A percentile compares a stretch with the other conserved stretches of the same genome.
Evolutionary conservation across 2,113 vertebrate genomes (phyloP).

Genomic region (Polypterus senegalus): DNA sequence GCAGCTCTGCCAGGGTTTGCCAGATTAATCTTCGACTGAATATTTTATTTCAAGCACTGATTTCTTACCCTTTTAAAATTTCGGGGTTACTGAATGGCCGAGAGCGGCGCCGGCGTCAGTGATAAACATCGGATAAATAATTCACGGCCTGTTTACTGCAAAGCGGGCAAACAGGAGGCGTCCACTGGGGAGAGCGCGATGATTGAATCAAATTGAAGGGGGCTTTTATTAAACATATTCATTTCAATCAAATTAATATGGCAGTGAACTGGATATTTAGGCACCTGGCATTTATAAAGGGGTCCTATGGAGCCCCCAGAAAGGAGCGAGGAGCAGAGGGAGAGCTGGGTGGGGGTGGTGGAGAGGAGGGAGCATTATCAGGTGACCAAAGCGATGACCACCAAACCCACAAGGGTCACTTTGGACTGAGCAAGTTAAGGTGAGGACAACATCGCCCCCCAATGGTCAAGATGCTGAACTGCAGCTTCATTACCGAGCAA

Average conservation of each 20-base stretch:
- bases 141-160: slow-evolving; percentile 4
- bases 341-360: no score
- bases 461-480: no score
- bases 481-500: no score
- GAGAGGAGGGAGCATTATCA: no score
- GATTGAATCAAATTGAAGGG: not conserved
- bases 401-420: no score
- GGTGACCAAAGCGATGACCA: no score
- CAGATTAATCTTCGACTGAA: not conserved
- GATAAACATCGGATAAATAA: slow-evolving; percentile 7
- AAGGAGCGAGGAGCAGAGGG: no score
- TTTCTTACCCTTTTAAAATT: not conserved
- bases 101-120: not conserved
- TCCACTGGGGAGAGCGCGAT: not conserved
- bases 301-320: not conserved
- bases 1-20: not conserved
- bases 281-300: not conserved
- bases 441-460: no score
- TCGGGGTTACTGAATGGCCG: slow-evolving; percentile 5
- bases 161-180: not conserved
- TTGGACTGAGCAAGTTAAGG: no score
- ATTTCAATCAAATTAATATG: slow-evolving; percentile 2
- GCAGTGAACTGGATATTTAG: not conserved
- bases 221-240: not conserved
- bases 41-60: slow-evolving; percentile 1